These are phyloP conservation scores for Xestia c-nigrum DNA, from an alignment of 2,888 invertebrate genomes.

Conservation along the genomic window DNA sequence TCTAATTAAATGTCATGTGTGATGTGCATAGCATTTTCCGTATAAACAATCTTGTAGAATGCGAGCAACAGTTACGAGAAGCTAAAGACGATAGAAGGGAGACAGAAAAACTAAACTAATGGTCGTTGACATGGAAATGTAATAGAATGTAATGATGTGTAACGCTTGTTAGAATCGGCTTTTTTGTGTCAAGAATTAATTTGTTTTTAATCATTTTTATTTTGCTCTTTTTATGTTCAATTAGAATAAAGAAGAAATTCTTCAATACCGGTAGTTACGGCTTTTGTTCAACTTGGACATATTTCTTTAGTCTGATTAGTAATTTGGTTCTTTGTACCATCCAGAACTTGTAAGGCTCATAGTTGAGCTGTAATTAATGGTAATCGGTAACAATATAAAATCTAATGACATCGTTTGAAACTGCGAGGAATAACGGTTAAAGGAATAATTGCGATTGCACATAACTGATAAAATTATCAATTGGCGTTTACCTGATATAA, in stretches of 20 bases:
- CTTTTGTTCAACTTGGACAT: not conserved
- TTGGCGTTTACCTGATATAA: constrained; percentile 28
- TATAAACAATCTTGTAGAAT: constrained; percentile 82
- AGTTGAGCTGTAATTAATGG: constrained; percentile 13
- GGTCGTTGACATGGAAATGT: constrained; percentile 64
- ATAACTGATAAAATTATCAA: constrained; percentile 21
- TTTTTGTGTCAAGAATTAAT: constrained; percentile 11
- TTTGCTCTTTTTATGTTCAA: constrained; percentile 5
- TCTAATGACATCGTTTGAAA: constrained; percentile 32
- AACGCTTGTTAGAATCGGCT: constrained; percentile 18
- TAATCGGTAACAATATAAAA: constrained; percentile 36
- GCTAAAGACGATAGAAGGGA: constrained; percentile 70
- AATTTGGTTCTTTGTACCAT: constrained; percentile 9
- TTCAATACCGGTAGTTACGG: not conserved
- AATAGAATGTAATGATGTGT: constrained; percentile 46
- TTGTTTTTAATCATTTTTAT: constrained; percentile 6
- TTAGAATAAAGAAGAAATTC: constrained; percentile 3
- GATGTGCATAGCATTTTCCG: constrained; percentile 81
- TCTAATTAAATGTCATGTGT: constrained; percentile 85
- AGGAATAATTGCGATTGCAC: constrained; percentile 16
- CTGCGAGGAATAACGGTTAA: constrained; percentile 11
- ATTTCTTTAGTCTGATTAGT: constrained; percentile 6
- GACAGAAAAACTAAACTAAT: constrained; percentile 72
- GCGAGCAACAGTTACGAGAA: constrained; percentile 74
- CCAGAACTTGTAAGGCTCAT: not conserved